A percentile compares a stretch with the other conserved stretches of the same genome.
Conservation (phyloP, 1,140 invertebrate genomes). For the Cydia splendana region DNA sequence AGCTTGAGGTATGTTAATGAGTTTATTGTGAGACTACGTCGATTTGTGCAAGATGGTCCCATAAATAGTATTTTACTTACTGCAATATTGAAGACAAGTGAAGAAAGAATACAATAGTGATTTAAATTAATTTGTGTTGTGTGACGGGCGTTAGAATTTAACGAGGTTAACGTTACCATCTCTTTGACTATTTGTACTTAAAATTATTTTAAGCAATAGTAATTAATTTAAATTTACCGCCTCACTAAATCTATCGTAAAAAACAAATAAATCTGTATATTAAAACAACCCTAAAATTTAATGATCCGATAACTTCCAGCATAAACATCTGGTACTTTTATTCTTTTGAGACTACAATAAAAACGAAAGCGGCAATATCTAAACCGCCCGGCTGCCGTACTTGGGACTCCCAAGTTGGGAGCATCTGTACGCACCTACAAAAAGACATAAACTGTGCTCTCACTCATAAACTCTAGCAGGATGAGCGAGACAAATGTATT, state of each 20-base stretch:
- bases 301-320: conserved; percentile 19
- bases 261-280: conserved; percentile 22
- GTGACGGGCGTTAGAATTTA: too few relatives aligned
- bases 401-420: too few relatives aligned
- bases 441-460: background rate
- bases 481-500: conserved; percentile 2
- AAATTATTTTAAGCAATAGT: background rate
- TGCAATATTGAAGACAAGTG: too few relatives aligned
- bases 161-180: too few relatives aligned
- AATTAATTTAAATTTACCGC: background rate
- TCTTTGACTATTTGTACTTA: background rate
- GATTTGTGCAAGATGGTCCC: too few relatives aligned
- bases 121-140: too few relatives aligned
- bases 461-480: background rate
- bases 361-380: conserved; percentile 15
- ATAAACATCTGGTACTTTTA: conserved; percentile 33
- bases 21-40: too few relatives aligned
- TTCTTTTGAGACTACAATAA: conserved; percentile 29
- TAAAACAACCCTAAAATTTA: conserved; percentile 23
- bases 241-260: background rate
- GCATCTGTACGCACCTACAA: conserved; percentile 1
- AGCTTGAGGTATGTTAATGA: too few relatives aligned
- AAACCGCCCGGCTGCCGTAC: background rate
- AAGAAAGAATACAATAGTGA: too few relatives aligned
- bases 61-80: too few relatives aligned